These are phyloP conservation scores for Pipistrellus nathusii DNA, from an alignment of 2,797 vertebrate species.

Conservation along the genomic window DNA sequence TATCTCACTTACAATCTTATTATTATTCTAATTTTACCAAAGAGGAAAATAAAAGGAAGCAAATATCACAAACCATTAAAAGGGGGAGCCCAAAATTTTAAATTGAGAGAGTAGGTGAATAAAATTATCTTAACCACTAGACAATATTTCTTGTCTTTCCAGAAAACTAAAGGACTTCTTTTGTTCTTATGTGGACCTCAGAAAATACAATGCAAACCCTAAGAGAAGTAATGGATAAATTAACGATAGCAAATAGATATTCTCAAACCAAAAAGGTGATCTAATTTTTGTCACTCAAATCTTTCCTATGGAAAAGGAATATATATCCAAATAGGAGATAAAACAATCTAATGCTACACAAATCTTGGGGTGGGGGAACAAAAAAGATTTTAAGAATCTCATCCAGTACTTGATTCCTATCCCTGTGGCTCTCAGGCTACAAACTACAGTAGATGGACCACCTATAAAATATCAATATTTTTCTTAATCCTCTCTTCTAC, in stretches of 20 bases:
- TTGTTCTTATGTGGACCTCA: neutral
- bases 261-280: constrained; percentile 25
- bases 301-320: neutral
- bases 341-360: neutral
- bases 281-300: neutral
- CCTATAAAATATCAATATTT: constrained; percentile 28
- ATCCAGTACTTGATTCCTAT: neutral
- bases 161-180: constrained; percentile 54
- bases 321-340: neutral
- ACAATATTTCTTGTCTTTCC: constrained; percentile 7
- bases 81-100: neutral
- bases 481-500: constrained; percentile 39
- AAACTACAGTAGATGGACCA: neutral
- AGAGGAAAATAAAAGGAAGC: constrained; percentile 30
- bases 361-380: neutral
- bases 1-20: neutral
- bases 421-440: neutral
- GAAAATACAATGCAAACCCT: constrained; percentile 42
- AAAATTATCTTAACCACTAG: constrained; percentile 36
- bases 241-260: constrained; percentile 43
- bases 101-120: constrained; percentile 12
- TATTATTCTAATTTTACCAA: constrained; percentile 63
- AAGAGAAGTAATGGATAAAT: neutral
- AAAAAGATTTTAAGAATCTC: neutral
- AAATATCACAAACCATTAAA: constrained; percentile 33